Evolutionary conservation across 64 coral and sea anemone species (phyloP).

Genomic region (Cladopsammia gracilis): DNA sequence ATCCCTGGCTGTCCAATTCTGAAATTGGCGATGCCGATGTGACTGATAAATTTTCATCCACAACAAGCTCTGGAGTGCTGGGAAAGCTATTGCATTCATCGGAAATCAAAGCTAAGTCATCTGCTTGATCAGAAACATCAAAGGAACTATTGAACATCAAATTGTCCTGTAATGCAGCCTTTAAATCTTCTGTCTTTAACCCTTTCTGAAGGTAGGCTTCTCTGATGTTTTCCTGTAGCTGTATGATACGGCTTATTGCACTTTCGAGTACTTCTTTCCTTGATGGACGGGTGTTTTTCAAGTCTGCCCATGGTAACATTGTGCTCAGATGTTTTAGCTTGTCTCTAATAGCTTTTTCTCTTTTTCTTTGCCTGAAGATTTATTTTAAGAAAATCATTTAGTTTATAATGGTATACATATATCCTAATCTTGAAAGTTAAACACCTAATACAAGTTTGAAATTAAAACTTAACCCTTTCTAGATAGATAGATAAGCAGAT

Average conservation of each 20-base stretch:
- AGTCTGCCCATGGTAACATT: constrained; percentile 44
- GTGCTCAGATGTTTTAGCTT: constrained; percentile 29
- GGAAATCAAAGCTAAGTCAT: background rate
- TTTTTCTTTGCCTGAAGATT: constrained; percentile 51
- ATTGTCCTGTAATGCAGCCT: background rate
- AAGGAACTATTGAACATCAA: background rate
- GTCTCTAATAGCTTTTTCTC: constrained; percentile 54
- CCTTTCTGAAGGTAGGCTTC: constrained; percentile 47
- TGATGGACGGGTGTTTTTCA: background rate
- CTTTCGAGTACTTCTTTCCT: constrained; percentile 57
- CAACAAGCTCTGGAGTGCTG: constrained; percentile 12
- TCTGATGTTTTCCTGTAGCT: constrained; percentile 41
- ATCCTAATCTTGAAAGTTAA: background rate
- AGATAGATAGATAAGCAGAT: too few species aligned
- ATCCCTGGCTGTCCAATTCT: constrained; percentile 27
- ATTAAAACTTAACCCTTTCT: too few species aligned
- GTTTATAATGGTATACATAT: background rate
- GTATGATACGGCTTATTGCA: constrained; percentile 50
- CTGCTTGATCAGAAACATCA: background rate
- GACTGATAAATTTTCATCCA: background rate
- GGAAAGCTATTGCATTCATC: background rate
- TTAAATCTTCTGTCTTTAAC: constrained; percentile 15
- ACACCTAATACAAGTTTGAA: too few species aligned
- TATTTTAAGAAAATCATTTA: background rate
- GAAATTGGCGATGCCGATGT: background rate